phyloP scores from a whole-genome alignment of 1,140 invertebrate species.

The Drosophila subobscura region DNA sequence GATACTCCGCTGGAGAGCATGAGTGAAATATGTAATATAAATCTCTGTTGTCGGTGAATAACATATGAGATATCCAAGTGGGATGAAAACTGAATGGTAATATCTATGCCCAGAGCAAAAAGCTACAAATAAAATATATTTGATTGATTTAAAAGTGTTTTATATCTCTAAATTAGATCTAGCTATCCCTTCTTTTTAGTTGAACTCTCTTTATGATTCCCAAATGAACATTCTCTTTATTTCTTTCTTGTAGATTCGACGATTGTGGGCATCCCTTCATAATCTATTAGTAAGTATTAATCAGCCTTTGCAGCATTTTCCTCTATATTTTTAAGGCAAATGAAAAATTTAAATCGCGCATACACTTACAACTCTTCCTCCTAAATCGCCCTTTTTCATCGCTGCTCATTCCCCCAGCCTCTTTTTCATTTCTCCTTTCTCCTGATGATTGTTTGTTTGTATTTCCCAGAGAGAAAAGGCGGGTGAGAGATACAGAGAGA shows the following conservation, averaged over 20 bases:
- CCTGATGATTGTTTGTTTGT: conserved; percentile 11
- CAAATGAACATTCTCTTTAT: conserved; percentile 6
- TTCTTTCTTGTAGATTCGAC: conserved; percentile 1
- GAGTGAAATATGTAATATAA: not conserved
- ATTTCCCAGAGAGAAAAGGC: not conserved
- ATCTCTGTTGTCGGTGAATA: not conserved
- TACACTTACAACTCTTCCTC: conserved; percentile 33
- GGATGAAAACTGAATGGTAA: not conserved
- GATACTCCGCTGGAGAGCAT: not conserved
- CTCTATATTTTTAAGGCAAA: not conserved
- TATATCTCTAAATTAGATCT: conserved; percentile 8
- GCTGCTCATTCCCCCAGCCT: too few relatives aligned
- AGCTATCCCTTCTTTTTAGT: not conserved
- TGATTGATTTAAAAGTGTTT: too few relatives aligned
- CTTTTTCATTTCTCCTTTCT: too few relatives aligned
- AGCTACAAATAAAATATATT: too few relatives aligned
- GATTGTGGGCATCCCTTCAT: conserved; percentile 10
- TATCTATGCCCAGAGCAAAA: too few relatives aligned
- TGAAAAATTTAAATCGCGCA: conserved; percentile 46
- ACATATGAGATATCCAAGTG: not conserved
- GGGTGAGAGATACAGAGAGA: too few relatives aligned
- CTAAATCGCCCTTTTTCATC: conserved; percentile 10
- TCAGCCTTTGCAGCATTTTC: conserved; percentile 4
- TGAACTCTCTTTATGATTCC: not conserved
- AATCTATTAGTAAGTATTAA: conserved; percentile 16